Evolutionary conservation across 2,888 invertebrate genomes (phyloP).

Genomic region (Maniola hyperantus): DNA sequence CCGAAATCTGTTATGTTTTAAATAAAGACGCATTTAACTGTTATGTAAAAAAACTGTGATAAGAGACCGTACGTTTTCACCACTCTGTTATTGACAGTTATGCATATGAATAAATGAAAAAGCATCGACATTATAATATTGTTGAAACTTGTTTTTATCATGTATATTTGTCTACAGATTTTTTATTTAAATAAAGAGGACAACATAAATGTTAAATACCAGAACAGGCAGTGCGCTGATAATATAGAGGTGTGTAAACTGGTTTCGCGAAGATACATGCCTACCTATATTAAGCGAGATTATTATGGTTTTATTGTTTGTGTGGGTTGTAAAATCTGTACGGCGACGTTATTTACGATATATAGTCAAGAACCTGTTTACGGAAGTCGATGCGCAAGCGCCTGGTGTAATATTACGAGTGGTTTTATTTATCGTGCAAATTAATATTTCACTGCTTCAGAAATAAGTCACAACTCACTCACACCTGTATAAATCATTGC

Average conservation of each 20-base stretch:
- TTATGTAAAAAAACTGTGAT: too few species aligned
- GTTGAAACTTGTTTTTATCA: neutral
- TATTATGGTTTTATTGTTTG: constrained; percentile 22
- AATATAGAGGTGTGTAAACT: constrained; percentile 25
- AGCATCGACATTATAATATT: neutral
- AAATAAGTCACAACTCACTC: too few species aligned
- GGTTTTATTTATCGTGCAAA: too few species aligned
- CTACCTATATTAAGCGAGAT: constrained; percentile 6
- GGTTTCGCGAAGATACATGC: constrained; percentile 15
- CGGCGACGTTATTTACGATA: constrained; percentile 11
- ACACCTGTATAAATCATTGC: neutral
- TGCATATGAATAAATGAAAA: neutral
- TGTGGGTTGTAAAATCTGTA: constrained; percentile 15
- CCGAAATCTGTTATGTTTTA: too few species aligned
- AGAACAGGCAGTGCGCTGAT: constrained; percentile 7
- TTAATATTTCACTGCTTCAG: constrained; percentile 3
- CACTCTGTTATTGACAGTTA: neutral
- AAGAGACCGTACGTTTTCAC: neutral
- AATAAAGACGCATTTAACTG: too few species aligned
- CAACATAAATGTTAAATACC: constrained; percentile 12
- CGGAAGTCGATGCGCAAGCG: constrained; percentile 16
- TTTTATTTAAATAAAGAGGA: neutral
- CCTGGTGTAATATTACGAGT: constrained; percentile 18
- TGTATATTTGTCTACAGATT: neutral
- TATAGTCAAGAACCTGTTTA: constrained; percentile 11